Conservation (phyloP, 2,113 vertebrate genomes). For the Ariopsis seemanni region DNA sequence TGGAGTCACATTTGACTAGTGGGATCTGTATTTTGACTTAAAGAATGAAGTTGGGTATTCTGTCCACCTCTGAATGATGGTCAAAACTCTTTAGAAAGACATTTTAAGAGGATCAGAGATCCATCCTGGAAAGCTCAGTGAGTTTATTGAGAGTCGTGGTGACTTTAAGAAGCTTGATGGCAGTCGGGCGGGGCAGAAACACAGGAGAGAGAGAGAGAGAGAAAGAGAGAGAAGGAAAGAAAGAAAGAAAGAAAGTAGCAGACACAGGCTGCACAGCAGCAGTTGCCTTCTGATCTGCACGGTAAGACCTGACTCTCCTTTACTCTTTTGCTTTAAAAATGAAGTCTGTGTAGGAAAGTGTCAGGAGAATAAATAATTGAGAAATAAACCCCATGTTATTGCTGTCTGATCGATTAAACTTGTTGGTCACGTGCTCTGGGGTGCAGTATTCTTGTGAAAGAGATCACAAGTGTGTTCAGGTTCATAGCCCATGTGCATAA, state of each 20-base stretch:
- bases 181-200: slow-evolving; percentile 18
- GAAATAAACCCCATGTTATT: no score
- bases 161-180: slow-evolving; percentile 69
- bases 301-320: slow-evolving; percentile 23
- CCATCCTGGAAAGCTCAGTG: not conserved
- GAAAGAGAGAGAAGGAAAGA: no score
- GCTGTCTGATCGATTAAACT: not conserved
- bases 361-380: not conserved
- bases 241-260: not conserved
- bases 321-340: not conserved
- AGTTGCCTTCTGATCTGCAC: slow-evolving; percentile 17
- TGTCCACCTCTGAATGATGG: no score
- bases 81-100: no score
- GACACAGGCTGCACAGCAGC: not conserved
- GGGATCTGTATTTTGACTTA: no score
- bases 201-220: not conserved
- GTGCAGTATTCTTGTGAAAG: not conserved
- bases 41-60: no score
- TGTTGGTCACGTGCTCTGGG: not conserved
- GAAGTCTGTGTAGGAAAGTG: not conserved
- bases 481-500: not conserved
- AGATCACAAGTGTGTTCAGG: not conserved
- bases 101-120: no score
- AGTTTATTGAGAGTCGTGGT: slow-evolving; percentile 42
- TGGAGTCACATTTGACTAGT: no score